These are phyloP conservation scores for Salticus scenicus DNA, from an alignment of 2,888 invertebrate genomes.

Conservation along the genomic window DNA sequence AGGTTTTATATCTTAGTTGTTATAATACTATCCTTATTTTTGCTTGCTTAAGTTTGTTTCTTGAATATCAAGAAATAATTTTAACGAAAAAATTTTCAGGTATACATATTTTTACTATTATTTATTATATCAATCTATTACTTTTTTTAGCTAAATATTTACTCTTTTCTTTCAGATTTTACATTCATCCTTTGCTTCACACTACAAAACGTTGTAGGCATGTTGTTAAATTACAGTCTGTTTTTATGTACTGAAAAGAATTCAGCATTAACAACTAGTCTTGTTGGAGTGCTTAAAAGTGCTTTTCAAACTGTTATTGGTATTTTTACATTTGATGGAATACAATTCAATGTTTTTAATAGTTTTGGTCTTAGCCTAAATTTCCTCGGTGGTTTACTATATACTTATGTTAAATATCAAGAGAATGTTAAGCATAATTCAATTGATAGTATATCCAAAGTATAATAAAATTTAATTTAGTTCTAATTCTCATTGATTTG, in stretches of 20 bases:
- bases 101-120: background rate
- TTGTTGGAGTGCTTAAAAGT: conserved; percentile 77
- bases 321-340: conserved; percentile 77
- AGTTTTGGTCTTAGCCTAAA: conserved; percentile 76
- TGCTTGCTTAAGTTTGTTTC: conserved; percentile 72
- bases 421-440: conserved; percentile 71
- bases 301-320: conserved; percentile 77
- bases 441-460: too few species aligned
- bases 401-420: conserved; percentile 75
- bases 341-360: conserved; percentile 73
- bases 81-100: conserved; percentile 31
- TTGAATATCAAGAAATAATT: conserved; percentile 71
- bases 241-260: conserved; percentile 77
- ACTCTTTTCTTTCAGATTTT: conserved; percentile 70
- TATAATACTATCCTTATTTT: conserved; percentile 76
- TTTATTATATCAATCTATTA: background rate
- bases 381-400: conserved; percentile 75
- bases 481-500: too few species aligned
- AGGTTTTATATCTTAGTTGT: conserved; percentile 76
- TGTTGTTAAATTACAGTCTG: conserved; percentile 76
- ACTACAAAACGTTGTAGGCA: conserved; percentile 74
- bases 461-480: too few species aligned
- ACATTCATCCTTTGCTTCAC: conserved; percentile 74
- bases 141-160: background rate
- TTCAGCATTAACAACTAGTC: conserved; percentile 77